Evolutionary conservation across 2,797 vertebrate genomes (phyloP).

Genomic region (Oceanodroma leucorhoa): DNA sequence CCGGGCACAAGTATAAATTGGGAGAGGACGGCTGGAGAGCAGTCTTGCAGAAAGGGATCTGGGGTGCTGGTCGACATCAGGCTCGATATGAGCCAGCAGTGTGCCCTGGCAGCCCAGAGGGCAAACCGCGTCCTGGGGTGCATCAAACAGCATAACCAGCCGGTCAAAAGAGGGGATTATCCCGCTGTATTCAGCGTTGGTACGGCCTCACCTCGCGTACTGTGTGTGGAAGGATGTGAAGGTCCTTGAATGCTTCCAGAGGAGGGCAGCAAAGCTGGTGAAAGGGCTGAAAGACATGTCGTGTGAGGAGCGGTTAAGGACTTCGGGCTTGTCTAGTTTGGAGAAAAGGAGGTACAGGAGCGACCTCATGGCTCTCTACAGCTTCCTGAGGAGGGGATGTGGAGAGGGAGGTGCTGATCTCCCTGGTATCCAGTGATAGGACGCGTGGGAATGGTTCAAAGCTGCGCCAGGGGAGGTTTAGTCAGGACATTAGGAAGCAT

Average conservation of each 20-base stretch:
- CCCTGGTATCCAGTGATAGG: not conserved
- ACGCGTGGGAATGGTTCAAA: not conserved
- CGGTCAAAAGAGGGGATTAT: not conserved
- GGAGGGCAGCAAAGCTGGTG: not conserved
- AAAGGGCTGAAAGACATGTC: not conserved
- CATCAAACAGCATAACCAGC: not conserved
- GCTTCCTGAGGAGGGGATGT: not conserved
- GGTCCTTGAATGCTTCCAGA: not conserved
- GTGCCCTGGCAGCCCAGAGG: not conserved
- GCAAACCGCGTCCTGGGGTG: not conserved
- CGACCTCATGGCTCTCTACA: not conserved
- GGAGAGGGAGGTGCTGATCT: not conserved
- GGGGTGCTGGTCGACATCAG: not conserved
- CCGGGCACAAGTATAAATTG: not conserved
- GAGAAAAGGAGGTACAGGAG: not conserved
- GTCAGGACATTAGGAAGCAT: not conserved
- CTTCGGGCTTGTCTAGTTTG: not conserved
- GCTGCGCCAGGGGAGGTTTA: not conserved
- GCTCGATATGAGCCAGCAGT: accelerated
- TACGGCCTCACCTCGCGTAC: not conserved
- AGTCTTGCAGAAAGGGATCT: not conserved
- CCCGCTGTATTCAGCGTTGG: accelerated
- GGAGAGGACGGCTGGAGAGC: not conserved
- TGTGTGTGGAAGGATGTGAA: not conserved
- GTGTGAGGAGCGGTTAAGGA: not conserved